Evolutionary conservation across 30 jellyfish, hydroid and myxozoan species (phyloP), one percentile per base, ranked within the genome.

Genomic region (Phacellophora camtschatica): DNA sequence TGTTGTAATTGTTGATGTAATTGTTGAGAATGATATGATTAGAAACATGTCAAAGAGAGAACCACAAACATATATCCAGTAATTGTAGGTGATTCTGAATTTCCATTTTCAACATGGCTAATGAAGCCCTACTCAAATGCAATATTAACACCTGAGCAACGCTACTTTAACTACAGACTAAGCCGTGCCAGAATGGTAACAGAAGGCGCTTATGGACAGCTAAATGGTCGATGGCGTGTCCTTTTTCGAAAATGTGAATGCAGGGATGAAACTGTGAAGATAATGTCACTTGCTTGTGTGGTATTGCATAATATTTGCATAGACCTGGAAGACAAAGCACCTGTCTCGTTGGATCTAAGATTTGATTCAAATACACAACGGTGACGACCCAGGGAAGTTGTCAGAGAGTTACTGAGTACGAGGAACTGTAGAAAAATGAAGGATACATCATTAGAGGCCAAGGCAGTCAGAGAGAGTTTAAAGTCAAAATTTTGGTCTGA

Each of bases 271-370:
- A 33, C 80, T 29, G 31, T 65, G 6, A 75, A 80, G 75, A 33
- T 28, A 2, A 32, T 30, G 59, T 30, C 81, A 41, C 45, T 71
- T 1, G 82, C 95, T 24, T 83, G 90, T 35, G 24, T 57, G 19
- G 95, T 83, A 5, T 63, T 83, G 30, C 95, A 83, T 68, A 83
- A 70, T 43, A 36, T 83, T 33, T 83, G 89, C 65, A 55, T 70
- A 8, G 89, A 71, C 13, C 12, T 27, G 34, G 74, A 71, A 8
- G 88, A 69, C 36, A 37, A 34, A 66, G 81, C 64, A 19, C 31
- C 6, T 23, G 9, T 24, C 6, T n/a, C 64, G 16, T 66, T 62
- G 81, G 81, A 66, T 66, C 15, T 18, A 35, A 36, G 64, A 34
- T 66, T 3, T 66, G 81, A 66, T 23, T 4, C 37, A 34, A 66